Percentiles rank a stretch among this genome's conserved stretches.
Conservation (phyloP, 2,888 invertebrate species). For the Macrosiphum euphorbiae region DNA sequence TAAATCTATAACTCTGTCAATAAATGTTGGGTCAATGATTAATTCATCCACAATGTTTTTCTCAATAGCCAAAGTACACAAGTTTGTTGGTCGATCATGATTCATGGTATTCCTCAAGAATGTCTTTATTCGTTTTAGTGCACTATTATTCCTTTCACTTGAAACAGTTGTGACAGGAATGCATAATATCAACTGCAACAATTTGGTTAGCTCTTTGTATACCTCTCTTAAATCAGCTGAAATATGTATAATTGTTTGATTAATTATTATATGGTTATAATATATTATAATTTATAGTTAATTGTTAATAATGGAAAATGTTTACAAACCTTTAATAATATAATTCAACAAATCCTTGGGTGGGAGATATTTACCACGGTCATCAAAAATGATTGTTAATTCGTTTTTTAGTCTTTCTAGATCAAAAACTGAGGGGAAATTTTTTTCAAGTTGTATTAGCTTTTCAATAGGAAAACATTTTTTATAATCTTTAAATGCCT, state of each 20-base stretch:
- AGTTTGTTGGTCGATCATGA: background rate
- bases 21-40: slow-evolving; percentile 9
- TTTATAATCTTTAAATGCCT: too few relatives aligned
- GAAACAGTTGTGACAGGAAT: slow-evolving; percentile 35
- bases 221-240: background rate
- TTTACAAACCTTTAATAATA: too few relatives aligned
- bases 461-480: too few relatives aligned
- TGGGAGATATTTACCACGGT: too few relatives aligned
- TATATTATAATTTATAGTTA: too few relatives aligned
- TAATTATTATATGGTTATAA: too few relatives aligned
- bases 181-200: slow-evolving; percentile 24
- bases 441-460: too few relatives aligned
- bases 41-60: slow-evolving; percentile 12
- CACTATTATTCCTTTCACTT: slow-evolving; percentile 36
- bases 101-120: slow-evolving; percentile 31
- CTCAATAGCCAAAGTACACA: slow-evolving; percentile 41
- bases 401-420: too few relatives aligned
- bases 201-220: slow-evolving; percentile 18
- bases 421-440: too few relatives aligned
- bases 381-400: too few relatives aligned
- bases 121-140: slow-evolving; percentile 40
- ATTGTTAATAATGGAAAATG: too few relatives aligned
- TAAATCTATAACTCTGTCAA: slow-evolving; percentile 13
- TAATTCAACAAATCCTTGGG: too few relatives aligned
- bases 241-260: background rate